Evolutionary conservation across 2,888 invertebrate species (phyloP).

Genomic region (Camptogramma bilineatum): DNA sequence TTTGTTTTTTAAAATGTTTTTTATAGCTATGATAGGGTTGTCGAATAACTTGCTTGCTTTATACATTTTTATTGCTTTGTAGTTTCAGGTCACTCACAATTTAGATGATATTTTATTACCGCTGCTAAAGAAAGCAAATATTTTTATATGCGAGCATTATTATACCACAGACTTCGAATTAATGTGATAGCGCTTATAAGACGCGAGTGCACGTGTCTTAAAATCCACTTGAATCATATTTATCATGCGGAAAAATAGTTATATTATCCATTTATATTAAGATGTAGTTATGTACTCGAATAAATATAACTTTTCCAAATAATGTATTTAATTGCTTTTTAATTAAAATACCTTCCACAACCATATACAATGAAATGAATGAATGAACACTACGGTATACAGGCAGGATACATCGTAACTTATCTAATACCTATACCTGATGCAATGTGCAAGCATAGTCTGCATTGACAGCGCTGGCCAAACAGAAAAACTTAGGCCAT

Average conservation of each 20-base stretch:
- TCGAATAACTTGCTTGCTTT: conserved; percentile 38
- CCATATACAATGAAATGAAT: neutral
- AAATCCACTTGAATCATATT: conserved; percentile 79
- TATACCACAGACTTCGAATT: conserved; percentile 68
- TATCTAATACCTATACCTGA: too few species aligned
- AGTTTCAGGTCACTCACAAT: conserved; percentile 58
- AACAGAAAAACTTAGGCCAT: too few species aligned
- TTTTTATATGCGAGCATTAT: conserved; percentile 70
- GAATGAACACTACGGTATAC: too few species aligned
- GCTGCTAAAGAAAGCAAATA: conserved; percentile 67
- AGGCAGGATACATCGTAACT: too few species aligned
- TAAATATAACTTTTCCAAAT: conserved; percentile 85
- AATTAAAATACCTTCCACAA: conserved; percentile 16
- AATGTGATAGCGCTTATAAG: conserved; percentile 77
- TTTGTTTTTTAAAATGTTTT: conserved; percentile 12
- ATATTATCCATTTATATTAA: conserved; percentile 84
- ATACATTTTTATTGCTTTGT: conserved; percentile 13
- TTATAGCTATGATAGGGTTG: conserved; percentile 32
- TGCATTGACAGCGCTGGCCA: too few species aligned
- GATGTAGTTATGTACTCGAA: conserved; percentile 86
- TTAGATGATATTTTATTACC: conserved; percentile 53
- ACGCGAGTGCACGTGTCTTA: conserved; percentile 72
- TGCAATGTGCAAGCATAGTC: too few species aligned
- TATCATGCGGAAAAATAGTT: conserved; percentile 82
- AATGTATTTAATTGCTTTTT: conserved; percentile 56